Percentiles rank a stretch among this genome's conserved stretches.
Conservation (phyloP, 2,797 vertebrate species). For the Tangara arthus region DNA sequence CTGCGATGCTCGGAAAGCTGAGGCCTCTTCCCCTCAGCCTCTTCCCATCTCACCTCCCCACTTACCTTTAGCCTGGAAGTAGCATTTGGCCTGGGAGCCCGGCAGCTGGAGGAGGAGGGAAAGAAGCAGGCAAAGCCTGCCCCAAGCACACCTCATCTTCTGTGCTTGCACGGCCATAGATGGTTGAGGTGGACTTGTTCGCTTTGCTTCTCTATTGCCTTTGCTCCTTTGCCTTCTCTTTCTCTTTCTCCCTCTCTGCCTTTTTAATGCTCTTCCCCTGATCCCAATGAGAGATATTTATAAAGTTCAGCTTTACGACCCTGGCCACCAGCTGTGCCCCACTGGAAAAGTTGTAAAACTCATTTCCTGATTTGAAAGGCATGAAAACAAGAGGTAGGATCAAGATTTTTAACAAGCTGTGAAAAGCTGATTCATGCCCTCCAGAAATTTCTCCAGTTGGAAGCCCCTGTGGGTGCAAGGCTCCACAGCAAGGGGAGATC, state of each 20-base stretch:
- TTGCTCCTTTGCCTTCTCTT: conserved; percentile 69
- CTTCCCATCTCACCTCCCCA: background rate
- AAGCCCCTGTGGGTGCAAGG: conserved; percentile 23
- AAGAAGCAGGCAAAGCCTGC: conserved; percentile 51
- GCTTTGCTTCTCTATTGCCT: conserved; percentile 56
- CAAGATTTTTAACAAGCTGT: conserved; percentile 85
- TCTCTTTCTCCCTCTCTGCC: conserved; percentile 76
- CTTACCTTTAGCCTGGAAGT: conserved; percentile 78
- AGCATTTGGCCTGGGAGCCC: conserved; percentile 70
- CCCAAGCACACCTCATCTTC: conserved; percentile 32
- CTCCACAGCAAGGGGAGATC: background rate
- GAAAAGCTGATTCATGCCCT: conserved; percentile 80
- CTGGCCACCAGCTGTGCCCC: conserved; percentile 81
- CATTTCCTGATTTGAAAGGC: conserved; percentile 86
- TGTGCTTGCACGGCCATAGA: conserved; percentile 29
- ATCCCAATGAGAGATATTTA: conserved; percentile 76
- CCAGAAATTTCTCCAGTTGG: conserved; percentile 66
- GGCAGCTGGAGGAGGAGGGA: conserved; percentile 66
- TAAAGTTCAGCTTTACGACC: conserved; percentile 78
- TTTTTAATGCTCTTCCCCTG: conserved; percentile 63
- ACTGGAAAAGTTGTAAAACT: conserved; percentile 79
- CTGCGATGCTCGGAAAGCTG: fast-evolving
- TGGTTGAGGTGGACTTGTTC: background rate
- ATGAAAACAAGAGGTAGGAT: conserved; percentile 82
- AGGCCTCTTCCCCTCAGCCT: background rate